Evolutionary conservation across 2,113 vertebrate genomes (phyloP), one percentile per base, ranked within the genome.

Genomic region (Menura novaehollandiae): DNA sequence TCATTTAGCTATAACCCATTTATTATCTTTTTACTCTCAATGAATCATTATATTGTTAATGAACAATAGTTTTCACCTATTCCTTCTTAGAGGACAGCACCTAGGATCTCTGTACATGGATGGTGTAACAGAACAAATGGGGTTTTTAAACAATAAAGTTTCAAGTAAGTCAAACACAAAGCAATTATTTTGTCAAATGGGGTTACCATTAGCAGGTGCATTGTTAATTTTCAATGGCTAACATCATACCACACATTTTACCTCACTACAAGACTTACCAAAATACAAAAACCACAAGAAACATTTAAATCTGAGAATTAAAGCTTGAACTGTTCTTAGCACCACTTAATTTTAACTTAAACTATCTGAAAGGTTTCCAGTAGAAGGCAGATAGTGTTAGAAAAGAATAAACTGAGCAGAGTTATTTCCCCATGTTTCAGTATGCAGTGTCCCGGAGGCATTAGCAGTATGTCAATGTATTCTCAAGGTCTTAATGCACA

Each of bases 11-110:
- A 68, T 64, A 94, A 92, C 56, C 35, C 43, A 51, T 49, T 51
- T 75, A 96, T 96, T 96, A 96, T 71, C 76, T 72, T 91, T 95
- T 83, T 58, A 74, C 28, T 79, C 71, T 78, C 56, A 85, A 52
- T 32, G 32, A 91, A 95, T 66, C 30, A 26, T 51, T 94, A 73
- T 66, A 76, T 76, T 92, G 47, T 73, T 91, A 88, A 87, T 37
- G 44, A 96, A 83, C 56, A 66, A 93, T 59, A 33, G 74, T 46
- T 26, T 88, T 73, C 28, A 85, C 24, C 9, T 67, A 30, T 74
- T 91, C 17, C 60, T 89, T 87, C 66, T 53, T 41, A 24, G 27
- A 66, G 41, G 27, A 95, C 56, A 75, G 76, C 39, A 95, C 37
- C 60, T 44, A 30, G 52, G 23, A 81, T 91, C 56, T 81, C 80